Evolutionary conservation across 2,888 invertebrate genomes (phyloP), one percentile per base, ranked within the genome.

Genomic region (Agriopis aurantiaria): DNA sequence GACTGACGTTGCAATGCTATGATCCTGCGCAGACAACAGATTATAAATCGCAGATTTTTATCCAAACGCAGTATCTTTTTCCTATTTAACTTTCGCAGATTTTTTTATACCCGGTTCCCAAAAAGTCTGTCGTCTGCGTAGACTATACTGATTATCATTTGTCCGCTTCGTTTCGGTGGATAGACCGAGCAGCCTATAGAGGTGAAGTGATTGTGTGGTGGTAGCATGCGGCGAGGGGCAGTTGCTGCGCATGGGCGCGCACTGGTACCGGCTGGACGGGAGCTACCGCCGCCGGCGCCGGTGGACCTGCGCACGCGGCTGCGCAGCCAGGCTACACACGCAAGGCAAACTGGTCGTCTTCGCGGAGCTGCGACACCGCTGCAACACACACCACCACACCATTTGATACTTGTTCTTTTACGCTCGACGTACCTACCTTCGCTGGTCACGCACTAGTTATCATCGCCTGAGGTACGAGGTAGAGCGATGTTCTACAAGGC

Each of bases 261-360:
- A 85, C 78, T 92, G 91, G 93, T 93, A 93, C 83, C 84, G 82
- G 62, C 78, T 93, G 80, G 93, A 93, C 62, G 87, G 81, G 4
- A 83, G 88, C 75, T 91, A 91, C 81, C 78, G 81, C 63, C 78
- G 77, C 68, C 92, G 91, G 78, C 81, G 93, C 64, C 85, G 94
- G 5, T 95, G 95, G 95, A 75, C 84, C 14, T 95, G 95, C 81
- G 93, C 94, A 0, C 84, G 88, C 23, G 91, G 87, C 68, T 95
- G 95, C 78, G 87, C 88, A 0, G 94, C 93, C 2, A 80, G 94
- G 23, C 83, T 95, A 2, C 94, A 94, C 75, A 94, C 94, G 0
- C 71, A 81, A 7, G 92, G 92, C 33, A 93, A 92, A 74, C 79
- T 76, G 4, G 78, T 94, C 33, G 92, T 94, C n/a, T 92, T 90